Conservation (phyloP, 2,113 vertebrate genomes). For the Porphyrio hochstetteri region DNA sequence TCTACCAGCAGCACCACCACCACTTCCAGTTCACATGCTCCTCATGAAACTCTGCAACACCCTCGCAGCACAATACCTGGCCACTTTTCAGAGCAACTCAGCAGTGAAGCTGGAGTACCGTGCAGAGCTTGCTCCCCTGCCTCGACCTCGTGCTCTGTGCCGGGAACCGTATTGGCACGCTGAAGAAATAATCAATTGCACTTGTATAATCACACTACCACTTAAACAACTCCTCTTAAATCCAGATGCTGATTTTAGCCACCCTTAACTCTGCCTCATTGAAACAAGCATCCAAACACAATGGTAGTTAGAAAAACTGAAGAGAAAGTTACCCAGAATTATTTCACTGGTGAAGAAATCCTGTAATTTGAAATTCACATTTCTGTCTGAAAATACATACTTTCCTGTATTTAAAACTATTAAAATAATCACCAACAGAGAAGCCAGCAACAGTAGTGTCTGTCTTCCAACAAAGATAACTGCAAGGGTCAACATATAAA, state of each 20-base stretch:
- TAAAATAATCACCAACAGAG: not conserved
- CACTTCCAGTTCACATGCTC: not conserved
- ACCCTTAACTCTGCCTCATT: not conserved
- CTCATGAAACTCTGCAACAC: not conserved
- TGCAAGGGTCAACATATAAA: not conserved
- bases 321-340: not conserved
- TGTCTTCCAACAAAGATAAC: not conserved
- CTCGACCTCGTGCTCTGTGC: rapidly evolving
- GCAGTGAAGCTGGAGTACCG: not conserved
- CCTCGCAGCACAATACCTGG: not conserved
- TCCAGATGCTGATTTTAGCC: not conserved
- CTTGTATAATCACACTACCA: not conserved
- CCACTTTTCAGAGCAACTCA: not conserved
- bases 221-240: slow-evolving; percentile 27
- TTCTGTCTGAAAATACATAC: not conserved
- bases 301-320: not conserved
- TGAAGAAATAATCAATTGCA: not conserved
- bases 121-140: not conserved
- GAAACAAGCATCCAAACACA: not conserved
- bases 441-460: not conserved
- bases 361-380: not conserved
- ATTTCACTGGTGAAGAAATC: not conserved
- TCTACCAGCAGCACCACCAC: not conserved
- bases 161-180: rapidly evolving
- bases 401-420: not conserved